Conservation (phyloP, 2,888 invertebrate species). For the Tillus elongatus region DNA sequence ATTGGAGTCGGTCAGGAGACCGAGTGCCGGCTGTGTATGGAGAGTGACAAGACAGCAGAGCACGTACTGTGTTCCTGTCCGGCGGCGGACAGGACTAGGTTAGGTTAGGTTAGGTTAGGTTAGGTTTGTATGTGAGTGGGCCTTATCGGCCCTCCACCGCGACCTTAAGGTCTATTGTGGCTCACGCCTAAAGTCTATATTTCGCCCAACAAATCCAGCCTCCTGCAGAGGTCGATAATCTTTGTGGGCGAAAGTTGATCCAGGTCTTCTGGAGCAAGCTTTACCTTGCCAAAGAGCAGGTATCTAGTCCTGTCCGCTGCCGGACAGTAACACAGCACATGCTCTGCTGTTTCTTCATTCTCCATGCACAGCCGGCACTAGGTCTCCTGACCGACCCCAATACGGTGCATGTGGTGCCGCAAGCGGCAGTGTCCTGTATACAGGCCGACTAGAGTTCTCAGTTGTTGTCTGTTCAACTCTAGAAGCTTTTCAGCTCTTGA, state of each 20-base stretch:
- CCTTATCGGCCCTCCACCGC: neutral
- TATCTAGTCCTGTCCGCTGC: neutral
- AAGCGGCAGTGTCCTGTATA: constrained; percentile 1
- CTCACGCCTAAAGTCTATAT: constrained; percentile 2
- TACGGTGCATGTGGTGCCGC: neutral
- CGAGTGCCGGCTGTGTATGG: too few species aligned
- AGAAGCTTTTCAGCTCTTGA: neutral
- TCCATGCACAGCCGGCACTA: neutral
- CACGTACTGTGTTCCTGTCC: too few species aligned
- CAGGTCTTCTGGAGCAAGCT: neutral
- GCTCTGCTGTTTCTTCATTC: constrained; percentile 2
- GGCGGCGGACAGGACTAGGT: too few species aligned
- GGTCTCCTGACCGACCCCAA: neutral
- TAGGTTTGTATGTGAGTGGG: too few species aligned
- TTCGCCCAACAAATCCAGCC: neutral
- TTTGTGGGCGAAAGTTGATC: too few species aligned
- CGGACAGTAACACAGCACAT: neutral
- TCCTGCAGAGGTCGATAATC: too few species aligned
- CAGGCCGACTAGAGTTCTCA: neutral
- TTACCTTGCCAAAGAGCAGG: neutral
- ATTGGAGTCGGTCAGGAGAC: too few species aligned
- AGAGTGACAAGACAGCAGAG: too few species aligned
- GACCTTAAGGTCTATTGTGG: constrained; percentile 2
- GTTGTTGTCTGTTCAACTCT: neutral
- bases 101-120: too few species aligned